phyloP scores from a whole-genome alignment of 2,113 vertebrate species.

The Ictalurus furcatus region DNA sequence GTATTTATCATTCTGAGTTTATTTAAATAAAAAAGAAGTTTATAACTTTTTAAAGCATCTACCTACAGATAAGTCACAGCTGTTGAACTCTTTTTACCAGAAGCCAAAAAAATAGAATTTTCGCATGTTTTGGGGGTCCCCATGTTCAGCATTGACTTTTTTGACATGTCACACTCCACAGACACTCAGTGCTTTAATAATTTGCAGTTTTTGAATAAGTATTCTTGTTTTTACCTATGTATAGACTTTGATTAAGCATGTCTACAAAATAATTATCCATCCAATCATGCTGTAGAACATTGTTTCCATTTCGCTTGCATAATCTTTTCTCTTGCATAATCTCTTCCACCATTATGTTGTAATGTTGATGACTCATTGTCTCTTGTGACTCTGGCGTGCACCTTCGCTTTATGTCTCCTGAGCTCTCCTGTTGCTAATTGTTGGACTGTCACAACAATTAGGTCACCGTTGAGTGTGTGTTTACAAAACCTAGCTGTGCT shows the following conservation, averaged over 20 bases:
- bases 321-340: constrained; percentile 31
- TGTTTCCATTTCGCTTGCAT: constrained; percentile 36
- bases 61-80: neutral
- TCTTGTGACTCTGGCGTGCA: constrained; percentile 32
- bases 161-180: no score
- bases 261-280: neutral
- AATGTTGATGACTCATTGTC: constrained; percentile 50
- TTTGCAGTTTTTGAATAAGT: no score
- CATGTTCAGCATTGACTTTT: no score
- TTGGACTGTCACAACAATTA: constrained; percentile 72
- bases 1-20: neutral
- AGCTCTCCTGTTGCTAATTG: constrained; percentile 62
- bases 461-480: constrained; percentile 65
- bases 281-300: neutral
- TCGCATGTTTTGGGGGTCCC: no score
- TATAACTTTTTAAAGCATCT: neutral
- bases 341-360: constrained; percentile 21
- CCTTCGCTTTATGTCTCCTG: constrained; percentile 50
- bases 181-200: no score
- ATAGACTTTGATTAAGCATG: neutral
- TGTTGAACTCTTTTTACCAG: neutral
- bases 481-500: constrained; percentile 44
- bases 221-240: neutral
- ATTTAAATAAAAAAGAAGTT: neutral
- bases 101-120: no score